A percentile compares a stretch with the other conserved stretches of the same genome.
phyloP scores from a whole-genome alignment of 2,888 invertebrate species.

The Slavum lentiscoides region DNA sequence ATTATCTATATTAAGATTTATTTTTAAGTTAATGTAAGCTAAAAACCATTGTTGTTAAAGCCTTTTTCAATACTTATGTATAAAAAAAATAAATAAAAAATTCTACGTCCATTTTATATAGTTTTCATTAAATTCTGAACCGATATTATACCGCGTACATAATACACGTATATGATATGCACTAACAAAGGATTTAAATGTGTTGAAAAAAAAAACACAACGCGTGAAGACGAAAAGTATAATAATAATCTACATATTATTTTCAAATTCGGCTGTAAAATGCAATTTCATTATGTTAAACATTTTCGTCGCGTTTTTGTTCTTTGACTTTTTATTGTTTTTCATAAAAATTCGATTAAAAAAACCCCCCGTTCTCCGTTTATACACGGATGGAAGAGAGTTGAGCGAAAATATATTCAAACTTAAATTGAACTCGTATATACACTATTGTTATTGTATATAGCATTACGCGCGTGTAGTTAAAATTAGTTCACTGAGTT shows the following conservation, averaged over 20 bases:
- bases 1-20: no score
- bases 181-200: neutral
- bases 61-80: no score
- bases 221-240: neutral
- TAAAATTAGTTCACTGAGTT: neutral
- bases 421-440: neutral
- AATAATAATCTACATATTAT: neutral
- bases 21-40: no score
- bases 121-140: no score
- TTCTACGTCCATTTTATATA: no score
- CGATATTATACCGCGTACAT: no score
- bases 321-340: neutral
- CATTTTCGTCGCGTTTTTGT: neutral
- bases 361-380: neutral
- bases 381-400: neutral
- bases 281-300: slow-evolving; percentile 10
- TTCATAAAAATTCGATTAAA: neutral
- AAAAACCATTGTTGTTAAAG: no score
- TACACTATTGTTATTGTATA: no score
- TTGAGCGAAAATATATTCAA: neutral
- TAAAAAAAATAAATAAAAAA: no score
- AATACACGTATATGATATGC: no score
- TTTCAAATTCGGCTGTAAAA: neutral
- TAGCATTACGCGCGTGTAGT: neutral
- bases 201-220: neutral